Conservation (phyloP, 2,888 invertebrate species). For the Drosophila emarginata region DNA sequence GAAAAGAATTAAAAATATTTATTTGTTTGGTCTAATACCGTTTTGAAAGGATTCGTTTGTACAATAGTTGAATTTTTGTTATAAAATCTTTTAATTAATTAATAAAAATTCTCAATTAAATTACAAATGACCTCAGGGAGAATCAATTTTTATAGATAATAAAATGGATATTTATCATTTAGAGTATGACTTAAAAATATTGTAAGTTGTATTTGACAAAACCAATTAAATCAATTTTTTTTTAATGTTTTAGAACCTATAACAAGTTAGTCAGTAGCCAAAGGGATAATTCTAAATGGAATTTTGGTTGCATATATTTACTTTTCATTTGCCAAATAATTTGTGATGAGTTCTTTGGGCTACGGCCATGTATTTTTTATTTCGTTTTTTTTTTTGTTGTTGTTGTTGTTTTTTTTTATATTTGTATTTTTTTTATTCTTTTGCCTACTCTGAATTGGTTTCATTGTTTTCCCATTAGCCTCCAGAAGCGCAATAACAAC, state of each 20-base stretch:
- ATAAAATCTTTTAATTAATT: no score
- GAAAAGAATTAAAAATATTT: no score
- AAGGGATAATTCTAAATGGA: not conserved
- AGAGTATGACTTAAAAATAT: not conserved
- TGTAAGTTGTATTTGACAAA: no score
- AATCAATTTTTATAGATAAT: no score
- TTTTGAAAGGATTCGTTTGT: no score
- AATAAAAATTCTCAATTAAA: no score
- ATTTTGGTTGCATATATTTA: not conserved
- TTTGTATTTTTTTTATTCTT: constrained; percentile 9
- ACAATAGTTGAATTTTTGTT: no score
- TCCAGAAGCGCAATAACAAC: constrained; percentile 35
- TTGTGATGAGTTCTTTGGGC: not conserved
- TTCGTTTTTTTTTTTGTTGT: not conserved
- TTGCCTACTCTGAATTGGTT: constrained; percentile 26
- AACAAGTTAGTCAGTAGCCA: not conserved
- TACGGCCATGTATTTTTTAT: not conserved
- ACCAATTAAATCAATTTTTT: no score
- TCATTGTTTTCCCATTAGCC: constrained; percentile 37
- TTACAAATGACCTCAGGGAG: no score
- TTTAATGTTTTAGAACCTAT: not conserved
- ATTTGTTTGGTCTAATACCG: no score
- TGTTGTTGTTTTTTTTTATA: constrained; percentile 13
- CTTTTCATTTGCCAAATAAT: not conserved
- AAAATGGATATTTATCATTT: no score